These are phyloP conservation scores for Apolygus lucorum DNA, from an alignment of 1,140 invertebrate genomes.

Conservation along the genomic window DNA sequence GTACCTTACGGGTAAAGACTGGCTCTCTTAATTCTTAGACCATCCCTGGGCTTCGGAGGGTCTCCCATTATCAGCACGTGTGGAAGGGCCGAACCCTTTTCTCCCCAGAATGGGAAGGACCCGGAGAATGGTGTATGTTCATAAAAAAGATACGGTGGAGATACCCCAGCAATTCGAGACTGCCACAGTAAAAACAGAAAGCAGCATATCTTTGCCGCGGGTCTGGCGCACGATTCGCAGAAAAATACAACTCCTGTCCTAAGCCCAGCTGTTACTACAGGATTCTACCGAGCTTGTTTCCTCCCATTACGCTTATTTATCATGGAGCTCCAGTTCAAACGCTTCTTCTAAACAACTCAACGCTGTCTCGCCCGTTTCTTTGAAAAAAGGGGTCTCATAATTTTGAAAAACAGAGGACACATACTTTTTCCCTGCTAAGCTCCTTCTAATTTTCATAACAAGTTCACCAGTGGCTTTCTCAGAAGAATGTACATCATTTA, in stretches of 20 bases:
- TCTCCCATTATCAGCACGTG: background rate
- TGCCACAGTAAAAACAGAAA: background rate
- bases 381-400: background rate
- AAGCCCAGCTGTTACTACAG: slow-evolving; percentile 8
- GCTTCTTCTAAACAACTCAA: background rate
- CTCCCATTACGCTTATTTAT: slow-evolving; percentile 12
- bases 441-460: no score
- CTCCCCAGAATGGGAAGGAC: background rate
- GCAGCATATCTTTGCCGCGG: background rate
- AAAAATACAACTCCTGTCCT: background rate
- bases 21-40: background rate
- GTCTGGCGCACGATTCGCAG: background rate
- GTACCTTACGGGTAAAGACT: background rate
- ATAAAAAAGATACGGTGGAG: background rate
- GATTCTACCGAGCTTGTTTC: background rate
- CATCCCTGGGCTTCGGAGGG: background rate
- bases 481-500: no score
- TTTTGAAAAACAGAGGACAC: no score
- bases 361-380: background rate
- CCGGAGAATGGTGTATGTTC: background rate
- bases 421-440: no score
- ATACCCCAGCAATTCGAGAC: background rate
- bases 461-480: no score
- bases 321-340: background rate
- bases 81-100: background rate